Evolutionary conservation across 2,888 invertebrate genomes (phyloP), one percentile per base, ranked within the genome.

Genomic region (Nipponacmea schrenckii): DNA sequence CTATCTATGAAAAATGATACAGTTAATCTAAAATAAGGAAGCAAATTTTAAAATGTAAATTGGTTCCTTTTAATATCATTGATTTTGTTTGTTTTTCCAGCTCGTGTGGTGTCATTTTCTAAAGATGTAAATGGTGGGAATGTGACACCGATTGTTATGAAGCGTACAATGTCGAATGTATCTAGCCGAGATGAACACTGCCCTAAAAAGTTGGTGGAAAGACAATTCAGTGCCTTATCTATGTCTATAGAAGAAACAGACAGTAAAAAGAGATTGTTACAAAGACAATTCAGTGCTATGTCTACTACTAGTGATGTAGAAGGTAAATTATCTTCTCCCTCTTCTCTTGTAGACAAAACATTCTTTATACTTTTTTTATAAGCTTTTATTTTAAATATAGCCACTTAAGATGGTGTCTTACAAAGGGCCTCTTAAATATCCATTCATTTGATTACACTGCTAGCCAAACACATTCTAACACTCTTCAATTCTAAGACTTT

Each of bases 231-330:
- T 46, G 26, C 45, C 15, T 66, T 70, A 45, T 69, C 45, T 65
- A 46, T 67, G 27, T 62, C 31, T 7, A 64, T 31, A 20, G 67
- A 62, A 10, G 26, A 46, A n/a, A 65, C 63, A 14, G 67, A 39
- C 20, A 65, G 69, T n/a, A 70, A 44, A 14, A 62, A 69, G 1
- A 75, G 71, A 10, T 68, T 39, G 10, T 7, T 74, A 0, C 69
- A 79, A 1, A 72, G 77, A 63, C 81, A 81, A 76, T 77, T 77
- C 70, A 81, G 81, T 71, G 69, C 75, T 0, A 74, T 81, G 78
- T 78, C 79, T n/a, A 31, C 64, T 0, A 68, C 70, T 39, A 79
- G 76, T 64, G 71, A 74, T 24, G 73, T 70, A 17, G 75, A 73
- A 2, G 79, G 77, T 10, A 72, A 71, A n/a, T 31, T 12, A 48